phyloP scores from a whole-genome alignment of 30 jellyfish, hydroid and myxozoan genomes.

The Turritopsis dohrnii region DNA sequence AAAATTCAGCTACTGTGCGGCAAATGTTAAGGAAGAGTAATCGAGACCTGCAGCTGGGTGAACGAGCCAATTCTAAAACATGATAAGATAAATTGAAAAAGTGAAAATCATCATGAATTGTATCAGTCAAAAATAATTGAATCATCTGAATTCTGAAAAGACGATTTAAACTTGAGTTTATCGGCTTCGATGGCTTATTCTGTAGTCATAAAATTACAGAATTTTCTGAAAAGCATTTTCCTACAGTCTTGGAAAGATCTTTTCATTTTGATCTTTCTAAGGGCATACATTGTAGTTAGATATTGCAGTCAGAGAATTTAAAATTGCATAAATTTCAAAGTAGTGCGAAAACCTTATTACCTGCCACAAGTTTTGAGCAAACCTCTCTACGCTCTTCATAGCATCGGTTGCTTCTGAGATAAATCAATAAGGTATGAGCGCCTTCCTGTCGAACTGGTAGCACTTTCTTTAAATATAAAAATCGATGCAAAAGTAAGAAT shows the following conservation, averaged over 20 bases:
- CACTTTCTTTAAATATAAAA: constrained; percentile 52
- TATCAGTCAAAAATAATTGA: no score
- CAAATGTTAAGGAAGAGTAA: constrained; percentile 62
- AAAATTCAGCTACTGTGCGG: constrained; percentile 46
- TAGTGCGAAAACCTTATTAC: constrained; percentile 4
- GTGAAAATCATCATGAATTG: neutral
- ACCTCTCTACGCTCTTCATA: constrained; percentile 62
- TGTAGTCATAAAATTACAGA: no score
- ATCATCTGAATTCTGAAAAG: no score
- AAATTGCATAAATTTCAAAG: neutral
- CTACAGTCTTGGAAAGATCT: no score
- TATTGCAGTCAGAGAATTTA: neutral
- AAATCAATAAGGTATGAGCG: constrained; percentile 56
- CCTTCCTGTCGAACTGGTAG: constrained; percentile 75
- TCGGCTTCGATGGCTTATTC: no score
- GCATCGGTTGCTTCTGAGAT: constrained; percentile 48
- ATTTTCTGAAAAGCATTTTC: no score
- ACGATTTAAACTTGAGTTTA: no score
- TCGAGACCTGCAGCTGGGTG: constrained; percentile 49
- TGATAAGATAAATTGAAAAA: no score
- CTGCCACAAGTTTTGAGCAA: constrained; percentile 40
- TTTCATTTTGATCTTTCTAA: no score
- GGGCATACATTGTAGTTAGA: no score
- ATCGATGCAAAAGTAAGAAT: neutral
- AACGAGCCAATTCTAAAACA: constrained; percentile 33